These are phyloP conservation scores for Riparia riparia DNA, from an alignment of 2,113 vertebrate genomes.

Conservation along the genomic window DNA sequence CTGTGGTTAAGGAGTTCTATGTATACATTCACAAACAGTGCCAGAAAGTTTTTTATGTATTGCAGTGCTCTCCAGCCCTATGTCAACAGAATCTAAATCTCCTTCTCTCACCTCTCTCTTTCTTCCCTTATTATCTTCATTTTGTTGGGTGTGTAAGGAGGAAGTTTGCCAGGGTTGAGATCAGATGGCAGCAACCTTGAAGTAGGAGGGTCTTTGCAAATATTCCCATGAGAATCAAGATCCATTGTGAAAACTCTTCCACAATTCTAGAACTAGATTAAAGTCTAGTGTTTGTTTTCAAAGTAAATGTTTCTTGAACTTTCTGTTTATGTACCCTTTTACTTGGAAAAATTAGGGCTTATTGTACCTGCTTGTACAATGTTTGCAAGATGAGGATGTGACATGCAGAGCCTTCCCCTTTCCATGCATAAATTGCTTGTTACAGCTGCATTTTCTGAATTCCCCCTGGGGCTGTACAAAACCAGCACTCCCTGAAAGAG, in stretches of 20 bases:
- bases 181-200: neutral
- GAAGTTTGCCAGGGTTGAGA: neutral
- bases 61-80: neutral
- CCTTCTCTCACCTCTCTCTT: neutral
- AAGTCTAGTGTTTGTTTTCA: neutral
- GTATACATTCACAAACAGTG: neutral
- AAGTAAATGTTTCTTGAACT: neutral
- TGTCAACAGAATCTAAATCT: neutral
- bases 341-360: neutral
- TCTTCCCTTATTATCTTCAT: neutral
- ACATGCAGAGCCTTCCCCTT: neutral
- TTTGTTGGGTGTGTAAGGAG: neutral
- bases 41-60: neutral
- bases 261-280: neutral
- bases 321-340: neutral
- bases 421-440: neutral
- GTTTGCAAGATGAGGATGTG: neutral
- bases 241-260: neutral
- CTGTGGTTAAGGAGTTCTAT: neutral
- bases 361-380: neutral
- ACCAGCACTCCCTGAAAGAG: neutral
- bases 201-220: constrained; percentile 20
- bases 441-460: neutral
- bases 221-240: neutral
- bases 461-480: neutral